Evolutionary conservation across 1,140 invertebrate genomes (phyloP).

Genomic region (Drosophila cardini): DNA sequence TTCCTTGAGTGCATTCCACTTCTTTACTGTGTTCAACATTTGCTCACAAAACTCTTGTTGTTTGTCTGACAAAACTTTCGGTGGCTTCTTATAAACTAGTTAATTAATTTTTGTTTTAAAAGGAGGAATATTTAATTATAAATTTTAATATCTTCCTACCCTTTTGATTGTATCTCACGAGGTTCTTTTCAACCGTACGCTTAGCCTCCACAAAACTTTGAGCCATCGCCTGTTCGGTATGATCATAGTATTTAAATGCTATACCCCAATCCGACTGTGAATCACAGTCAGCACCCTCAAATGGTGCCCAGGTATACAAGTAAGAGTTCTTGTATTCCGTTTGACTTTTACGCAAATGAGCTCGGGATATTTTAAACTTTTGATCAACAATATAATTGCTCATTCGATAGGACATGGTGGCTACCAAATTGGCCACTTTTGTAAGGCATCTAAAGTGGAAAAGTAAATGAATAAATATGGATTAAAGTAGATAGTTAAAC

Average conservation of each 20-base stretch:
- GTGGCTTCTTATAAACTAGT: not conserved
- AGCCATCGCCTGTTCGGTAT: not conserved
- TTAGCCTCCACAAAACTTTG: not conserved
- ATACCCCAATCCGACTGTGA: no score
- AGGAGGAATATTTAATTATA: not conserved
- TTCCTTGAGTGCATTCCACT: not conserved
- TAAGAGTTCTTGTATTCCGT: not conserved
- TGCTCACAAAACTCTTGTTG: not conserved
- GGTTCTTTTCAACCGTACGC: not conserved
- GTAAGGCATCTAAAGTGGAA: not conserved
- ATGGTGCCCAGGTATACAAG: slow-evolving; percentile 5
- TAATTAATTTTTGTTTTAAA: not conserved
- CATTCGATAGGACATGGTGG: slow-evolving; percentile 7
- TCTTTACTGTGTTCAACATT: not conserved
- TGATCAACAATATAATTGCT: not conserved
- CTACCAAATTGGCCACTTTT: not conserved
- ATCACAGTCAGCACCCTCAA: not conserved
- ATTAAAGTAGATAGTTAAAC: not conserved
- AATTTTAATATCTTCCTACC: not conserved
- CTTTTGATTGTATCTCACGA: not conserved
- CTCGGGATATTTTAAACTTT: not conserved
- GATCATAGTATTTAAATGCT: not conserved
- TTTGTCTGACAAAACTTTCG: not conserved
- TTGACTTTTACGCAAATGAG: not conserved
- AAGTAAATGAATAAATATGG: not conserved